A percentile compares a stretch with the other conserved stretches of the same genome.
Evolutionary conservation across 2,113 vertebrate species (phyloP).

Genomic region (Aspidoscelis tigris): DNA sequence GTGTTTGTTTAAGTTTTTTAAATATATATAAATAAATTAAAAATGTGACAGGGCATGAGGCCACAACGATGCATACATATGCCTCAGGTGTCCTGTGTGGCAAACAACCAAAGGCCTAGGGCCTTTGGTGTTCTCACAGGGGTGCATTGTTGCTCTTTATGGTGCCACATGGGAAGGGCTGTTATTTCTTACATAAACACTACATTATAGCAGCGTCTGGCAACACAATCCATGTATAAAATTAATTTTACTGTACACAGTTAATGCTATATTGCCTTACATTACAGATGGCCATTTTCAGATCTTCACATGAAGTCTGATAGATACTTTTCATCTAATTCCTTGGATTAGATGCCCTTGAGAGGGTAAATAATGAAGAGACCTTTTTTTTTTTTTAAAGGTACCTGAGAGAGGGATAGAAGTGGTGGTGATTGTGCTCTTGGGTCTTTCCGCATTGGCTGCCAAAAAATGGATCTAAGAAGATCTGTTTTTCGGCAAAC

Average conservation of each 20-base stretch:
- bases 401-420: too few species aligned
- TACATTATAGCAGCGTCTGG: conserved; percentile 34
- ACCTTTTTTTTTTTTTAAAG: too few species aligned
- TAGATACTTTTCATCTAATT: conserved; percentile 61
- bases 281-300: conserved; percentile 38
- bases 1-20: neutral
- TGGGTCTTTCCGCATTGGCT: too few species aligned
- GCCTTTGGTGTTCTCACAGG: conserved; percentile 2
- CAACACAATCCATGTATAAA: conserved; percentile 50
- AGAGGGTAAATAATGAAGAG: neutral
- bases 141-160: neutral
- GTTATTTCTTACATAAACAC: conserved; percentile 47
- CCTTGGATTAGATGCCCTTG: conserved; percentile 24
- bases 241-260: conserved; percentile 59
- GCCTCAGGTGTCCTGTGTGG: conserved; percentile 5
- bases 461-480: too few species aligned
- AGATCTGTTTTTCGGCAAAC: too few species aligned
- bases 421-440: too few species aligned
- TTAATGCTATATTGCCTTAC: conserved; percentile 35
- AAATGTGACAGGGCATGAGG: neutral
- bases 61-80: conserved; percentile 36
- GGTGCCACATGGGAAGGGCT: conserved; percentile 2
- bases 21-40: neutral
- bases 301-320: conserved; percentile 50
- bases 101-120: neutral